phyloP scores from a whole-genome alignment of 2,113 vertebrate species.

The Scolopax mira region DNA sequence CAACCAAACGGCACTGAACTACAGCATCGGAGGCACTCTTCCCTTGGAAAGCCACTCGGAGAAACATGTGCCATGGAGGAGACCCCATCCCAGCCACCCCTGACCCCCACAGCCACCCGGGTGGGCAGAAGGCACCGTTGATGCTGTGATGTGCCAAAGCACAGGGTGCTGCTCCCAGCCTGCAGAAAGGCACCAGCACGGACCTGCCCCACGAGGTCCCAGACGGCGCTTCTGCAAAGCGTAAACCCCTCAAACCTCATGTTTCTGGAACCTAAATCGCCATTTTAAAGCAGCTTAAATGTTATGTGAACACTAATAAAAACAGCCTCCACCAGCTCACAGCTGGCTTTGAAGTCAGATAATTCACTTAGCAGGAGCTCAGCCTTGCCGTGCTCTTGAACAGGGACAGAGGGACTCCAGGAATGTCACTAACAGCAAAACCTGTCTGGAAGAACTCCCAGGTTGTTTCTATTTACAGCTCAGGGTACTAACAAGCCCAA shows the following conservation, averaged over 20 bases:
- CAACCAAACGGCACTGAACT: neutral
- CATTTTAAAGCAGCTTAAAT: conserved; percentile 38
- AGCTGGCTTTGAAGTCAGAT: conserved; percentile 28
- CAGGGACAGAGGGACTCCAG: neutral
- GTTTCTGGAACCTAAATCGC: conserved; percentile 40
- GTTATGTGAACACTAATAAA: neutral
- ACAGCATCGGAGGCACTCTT: accelerated
- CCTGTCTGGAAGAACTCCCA: neutral
- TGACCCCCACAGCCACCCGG: neutral
- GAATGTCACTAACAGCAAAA: neutral
- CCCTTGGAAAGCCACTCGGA: neutral
- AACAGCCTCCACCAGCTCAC: neutral
- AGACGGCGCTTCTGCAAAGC: neutral
- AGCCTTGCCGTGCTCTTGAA: neutral
- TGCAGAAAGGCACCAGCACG: neutral
- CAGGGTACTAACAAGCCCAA: neutral
- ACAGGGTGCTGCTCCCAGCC: neutral
- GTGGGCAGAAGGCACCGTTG: neutral
- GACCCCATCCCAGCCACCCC: neutral
- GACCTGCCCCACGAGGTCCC: neutral
- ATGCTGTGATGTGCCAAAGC: neutral
- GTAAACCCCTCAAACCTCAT: neutral
- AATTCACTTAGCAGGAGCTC: conserved; percentile 35
- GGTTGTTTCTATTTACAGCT: neutral
- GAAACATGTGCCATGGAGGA: accelerated